Evolutionary conservation across 2,113 vertebrate species (phyloP).

Genomic region (Nibea coibor): DNA sequence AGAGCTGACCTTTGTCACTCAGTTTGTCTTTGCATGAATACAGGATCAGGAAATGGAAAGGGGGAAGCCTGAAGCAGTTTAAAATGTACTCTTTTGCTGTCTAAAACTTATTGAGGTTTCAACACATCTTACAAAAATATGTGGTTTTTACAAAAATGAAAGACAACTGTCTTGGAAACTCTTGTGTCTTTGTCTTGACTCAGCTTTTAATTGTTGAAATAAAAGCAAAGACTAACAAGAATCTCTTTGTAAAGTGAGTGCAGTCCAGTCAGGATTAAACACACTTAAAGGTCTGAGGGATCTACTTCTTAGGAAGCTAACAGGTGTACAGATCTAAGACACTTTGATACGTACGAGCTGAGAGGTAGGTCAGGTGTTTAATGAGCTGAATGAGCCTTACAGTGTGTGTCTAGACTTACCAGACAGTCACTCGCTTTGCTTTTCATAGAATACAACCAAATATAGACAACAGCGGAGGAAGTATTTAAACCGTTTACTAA

Average conservation of each 20-base stretch:
- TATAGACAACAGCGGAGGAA: too few relatives aligned
- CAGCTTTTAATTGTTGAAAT: too few relatives aligned
- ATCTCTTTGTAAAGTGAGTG: too few relatives aligned
- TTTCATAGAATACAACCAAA: not conserved
- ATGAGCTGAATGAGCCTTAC: conserved; percentile 6
- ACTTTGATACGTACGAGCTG: conserved; percentile 17
- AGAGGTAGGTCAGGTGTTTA: conserved; percentile 3
- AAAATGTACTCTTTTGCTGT: too few relatives aligned
- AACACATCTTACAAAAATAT: too few relatives aligned
- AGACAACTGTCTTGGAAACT: not conserved
- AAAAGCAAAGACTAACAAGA: too few relatives aligned
- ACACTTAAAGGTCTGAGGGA: not conserved
- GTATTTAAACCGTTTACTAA: too few relatives aligned
- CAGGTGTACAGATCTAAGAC: conserved; percentile 24
- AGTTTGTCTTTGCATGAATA: not conserved
- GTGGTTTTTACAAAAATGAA: not conserved
- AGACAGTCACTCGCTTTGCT: not conserved
- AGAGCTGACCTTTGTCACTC: not conserved
- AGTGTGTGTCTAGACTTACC: not conserved
- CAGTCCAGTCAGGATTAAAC: not conserved
- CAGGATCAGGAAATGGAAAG: not conserved
- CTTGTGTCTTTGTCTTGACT: too few relatives aligned
- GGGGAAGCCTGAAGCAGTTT: not conserved
- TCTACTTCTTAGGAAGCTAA: conserved; percentile 18
- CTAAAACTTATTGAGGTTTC: not conserved